phyloP scores from a whole-genome alignment of 2,888 invertebrate species.

The Hybos culiciformis region DNA sequence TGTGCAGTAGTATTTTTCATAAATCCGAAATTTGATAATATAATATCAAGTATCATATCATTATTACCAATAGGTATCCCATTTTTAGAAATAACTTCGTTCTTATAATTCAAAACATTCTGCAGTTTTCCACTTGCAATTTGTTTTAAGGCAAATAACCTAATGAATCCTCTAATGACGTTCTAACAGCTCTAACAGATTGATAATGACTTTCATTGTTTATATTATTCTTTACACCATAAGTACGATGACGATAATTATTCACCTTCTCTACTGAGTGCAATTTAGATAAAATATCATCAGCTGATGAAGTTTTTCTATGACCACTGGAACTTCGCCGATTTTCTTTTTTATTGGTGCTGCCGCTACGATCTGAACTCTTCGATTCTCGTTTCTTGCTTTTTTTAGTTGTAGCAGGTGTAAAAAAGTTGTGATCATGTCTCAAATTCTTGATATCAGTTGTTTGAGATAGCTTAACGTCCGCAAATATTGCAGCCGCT shows the following conservation, averaged over 20 bases:
- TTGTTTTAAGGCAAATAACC: conserved; percentile 35
- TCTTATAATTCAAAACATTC: too few species aligned
- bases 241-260: conserved; percentile 12
- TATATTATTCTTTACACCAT: neutral
- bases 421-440: conserved; percentile 8
- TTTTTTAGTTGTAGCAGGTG: conserved; percentile 23
- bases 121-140: too few species aligned
- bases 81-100: too few species aligned
- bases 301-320: conserved; percentile 27
- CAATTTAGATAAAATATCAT: conserved; percentile 28
- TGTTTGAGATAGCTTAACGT: conserved; percentile 55
- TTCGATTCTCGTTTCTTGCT: conserved; percentile 14
- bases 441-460: conserved; percentile 47
- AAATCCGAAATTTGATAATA: too few species aligned
- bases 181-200: conserved; percentile 32
- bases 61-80: too few species aligned
- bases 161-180: conserved; percentile 36
- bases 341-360: too few species aligned
- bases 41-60: too few species aligned
- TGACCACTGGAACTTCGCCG: neutral
- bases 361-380: conserved; percentile 13
- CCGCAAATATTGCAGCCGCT: conserved; percentile 74
- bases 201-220: conserved; percentile 27
- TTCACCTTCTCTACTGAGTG: conserved; percentile 27
- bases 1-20: too few species aligned